Percentiles rank a stretch among this genome's conserved stretches.
Conservation (phyloP, 2,888 invertebrate genomes). For the Eristalis pertinax region DNA sequence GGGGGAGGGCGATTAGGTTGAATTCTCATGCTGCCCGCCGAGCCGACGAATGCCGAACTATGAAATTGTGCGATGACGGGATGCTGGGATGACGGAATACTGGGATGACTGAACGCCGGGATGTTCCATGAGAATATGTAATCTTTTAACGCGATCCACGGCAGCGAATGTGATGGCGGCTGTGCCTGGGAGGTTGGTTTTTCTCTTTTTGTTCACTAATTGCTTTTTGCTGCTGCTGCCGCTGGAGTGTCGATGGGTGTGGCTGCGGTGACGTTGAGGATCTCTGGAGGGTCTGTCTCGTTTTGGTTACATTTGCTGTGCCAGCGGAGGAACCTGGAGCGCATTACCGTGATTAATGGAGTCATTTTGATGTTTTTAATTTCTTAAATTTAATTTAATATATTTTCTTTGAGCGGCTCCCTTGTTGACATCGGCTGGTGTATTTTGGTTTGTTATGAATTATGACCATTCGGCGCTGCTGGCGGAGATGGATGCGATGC, state of each 20-base stretch:
- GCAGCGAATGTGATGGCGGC: neutral
- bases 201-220: slow-evolving; percentile 33
- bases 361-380: slow-evolving; percentile 39
- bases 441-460: slow-evolving; percentile 18
- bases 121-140: neutral
- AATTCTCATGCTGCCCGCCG: too few species aligned
- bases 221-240: slow-evolving; percentile 28
- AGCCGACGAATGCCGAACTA: neutral
- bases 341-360: slow-evolving; percentile 57
- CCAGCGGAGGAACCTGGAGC: slow-evolving; percentile 21
- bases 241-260: neutral
- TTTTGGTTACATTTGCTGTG: slow-evolving; percentile 7
- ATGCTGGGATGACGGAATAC: neutral
- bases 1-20: neutral
- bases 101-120: neutral
- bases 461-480: slow-evolving; percentile 5
- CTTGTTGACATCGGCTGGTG: slow-evolving; percentile 6
- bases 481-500: slow-evolving; percentile 2
- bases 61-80: neutral
- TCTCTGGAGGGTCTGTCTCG: neutral
- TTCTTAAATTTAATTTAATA: slow-evolving; percentile 26
- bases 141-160: neutral
- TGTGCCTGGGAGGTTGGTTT: neutral
- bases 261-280: neutral
- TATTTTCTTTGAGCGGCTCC: slow-evolving; percentile 1